Evolutionary conservation across 2,888 invertebrate species (phyloP).

Genomic region (Bhutanitis thaidina): DNA sequence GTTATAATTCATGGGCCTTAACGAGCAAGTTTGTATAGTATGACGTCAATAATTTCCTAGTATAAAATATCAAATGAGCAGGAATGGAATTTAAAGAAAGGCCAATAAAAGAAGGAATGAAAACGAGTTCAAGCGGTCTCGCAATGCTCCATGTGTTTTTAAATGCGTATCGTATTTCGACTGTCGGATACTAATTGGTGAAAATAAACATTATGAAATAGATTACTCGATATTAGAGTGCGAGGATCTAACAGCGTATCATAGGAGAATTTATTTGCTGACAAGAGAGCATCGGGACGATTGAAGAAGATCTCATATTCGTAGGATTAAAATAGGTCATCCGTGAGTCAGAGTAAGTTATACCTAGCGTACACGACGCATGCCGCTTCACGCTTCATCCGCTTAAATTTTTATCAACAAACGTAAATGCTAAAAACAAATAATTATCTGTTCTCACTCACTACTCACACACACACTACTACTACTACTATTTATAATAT

Average conservation of each 20-base stretch:
- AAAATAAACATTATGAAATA: constrained; percentile 12
- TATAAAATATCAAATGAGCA: no score
- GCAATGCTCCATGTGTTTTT: constrained; percentile 28
- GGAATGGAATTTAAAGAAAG: no score
- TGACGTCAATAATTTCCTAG: no score
- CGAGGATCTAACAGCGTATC: constrained; percentile 36
- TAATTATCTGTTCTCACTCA: no score
- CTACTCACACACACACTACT: no score
- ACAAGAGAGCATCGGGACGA: constrained; percentile 19
- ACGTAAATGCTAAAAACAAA: no score
- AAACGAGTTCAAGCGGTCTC: constrained; percentile 36
- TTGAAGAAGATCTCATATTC: constrained; percentile 42
- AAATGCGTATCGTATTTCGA: constrained; percentile 9
- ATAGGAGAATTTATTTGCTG: constrained; percentile 18
- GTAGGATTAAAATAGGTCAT: constrained; percentile 49
- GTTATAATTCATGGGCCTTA: no score
- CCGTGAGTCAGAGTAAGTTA: constrained; percentile 37
- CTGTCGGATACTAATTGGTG: constrained; percentile 7
- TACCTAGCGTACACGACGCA: constrained; percentile 31
- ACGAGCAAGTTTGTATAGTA: no score
- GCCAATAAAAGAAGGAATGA: constrained; percentile 16
- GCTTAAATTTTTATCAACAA: constrained; percentile 37
- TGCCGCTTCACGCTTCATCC: constrained; percentile 32
- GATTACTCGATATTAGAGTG: constrained; percentile 38
- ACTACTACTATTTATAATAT: no score